Base-by-base conservation (phyloP, 2,888 invertebrate species). In the Drosophila fungiperda region DNA sequence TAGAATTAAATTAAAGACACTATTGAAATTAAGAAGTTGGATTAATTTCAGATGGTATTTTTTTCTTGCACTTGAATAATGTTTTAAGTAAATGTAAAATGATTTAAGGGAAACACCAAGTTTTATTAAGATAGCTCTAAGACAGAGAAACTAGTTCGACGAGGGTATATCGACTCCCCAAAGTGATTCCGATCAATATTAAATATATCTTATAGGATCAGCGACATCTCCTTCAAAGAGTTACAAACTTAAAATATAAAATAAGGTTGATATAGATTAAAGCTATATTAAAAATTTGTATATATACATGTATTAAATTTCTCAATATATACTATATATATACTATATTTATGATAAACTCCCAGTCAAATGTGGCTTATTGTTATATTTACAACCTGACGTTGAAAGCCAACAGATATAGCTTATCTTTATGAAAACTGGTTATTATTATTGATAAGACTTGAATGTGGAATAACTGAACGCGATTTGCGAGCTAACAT, bases 341-440 rank as follows among this genome's bases (percentile, higher is more conserved):
- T 9, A 26, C 9, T 9, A 26, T 23, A 6, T n/a, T 23, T 57
- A n/a, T 65, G 76, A 70, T 36, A 48, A 65, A 64, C 60, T 38
- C 40, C 26, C 15, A 15, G 9, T 12, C 23, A 40, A 23, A 38
- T n/a, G 7, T 12, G 20, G 8, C 26, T 4, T 38, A 32, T 54
- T 50, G 49, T n/a, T 48, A 11, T 50, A 40, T 40, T 57, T 66
- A 68, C n/a, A 40, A 20, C 3, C 12, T 17, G 38, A 11, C n/a
- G 48, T 32, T 42, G 5, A 20, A 15, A 58, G 33, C 45, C 9
- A 61, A 23, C 29, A 59, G 55, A 57, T 78, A 78, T 60, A 11
- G 48, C 60, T 76, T 78, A 78, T 76, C 73, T 65, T 12, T 52
- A 35, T 12, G 26, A 48, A 50, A 65, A 78, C 38, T 59, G 61